Conservation (phyloP, 2,113 vertebrate species). For the Paramormyrops kingsleyae region DNA sequence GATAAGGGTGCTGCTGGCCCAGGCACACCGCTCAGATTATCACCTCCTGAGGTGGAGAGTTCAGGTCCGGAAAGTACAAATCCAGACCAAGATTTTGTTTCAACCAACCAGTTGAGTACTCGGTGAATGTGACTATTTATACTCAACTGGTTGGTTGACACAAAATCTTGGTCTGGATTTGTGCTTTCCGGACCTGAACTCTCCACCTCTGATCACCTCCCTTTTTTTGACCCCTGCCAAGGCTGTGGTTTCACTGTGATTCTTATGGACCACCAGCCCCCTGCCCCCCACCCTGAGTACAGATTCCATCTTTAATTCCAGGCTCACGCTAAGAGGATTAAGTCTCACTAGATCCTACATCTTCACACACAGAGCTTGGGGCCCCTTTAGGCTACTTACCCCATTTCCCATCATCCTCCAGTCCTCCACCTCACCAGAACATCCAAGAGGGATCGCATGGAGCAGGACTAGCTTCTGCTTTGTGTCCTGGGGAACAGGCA, state of each 20-base stretch:
- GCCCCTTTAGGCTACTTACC: background rate
- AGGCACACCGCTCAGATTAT: background rate
- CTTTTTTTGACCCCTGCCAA: background rate
- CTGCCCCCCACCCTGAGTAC: conserved; percentile 18
- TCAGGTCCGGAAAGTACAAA: background rate
- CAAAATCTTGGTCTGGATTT: background rate
- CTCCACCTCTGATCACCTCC: background rate
- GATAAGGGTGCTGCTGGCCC: background rate
- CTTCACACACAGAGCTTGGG: conserved; percentile 3
- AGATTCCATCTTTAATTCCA: conserved; percentile 60
- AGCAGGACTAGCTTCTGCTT: background rate
- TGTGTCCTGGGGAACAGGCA: background rate
- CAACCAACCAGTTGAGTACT: background rate
- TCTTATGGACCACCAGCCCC: conserved; percentile 29
- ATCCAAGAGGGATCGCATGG: background rate
- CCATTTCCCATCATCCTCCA: background rate
- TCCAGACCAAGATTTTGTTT: background rate
- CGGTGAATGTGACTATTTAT: background rate
- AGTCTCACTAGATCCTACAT: conserved; percentile 46
- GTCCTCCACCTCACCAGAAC: background rate
- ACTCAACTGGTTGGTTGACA: background rate
- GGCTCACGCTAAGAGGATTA: conserved; percentile 62
- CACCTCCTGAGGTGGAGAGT: background rate
- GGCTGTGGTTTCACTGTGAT: background rate
- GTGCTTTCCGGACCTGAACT: background rate